Evolutionary conservation across 2,888 invertebrate species (phyloP), one percentile per base, ranked within the genome.

Genomic region (Hartigia nigra): DNA sequence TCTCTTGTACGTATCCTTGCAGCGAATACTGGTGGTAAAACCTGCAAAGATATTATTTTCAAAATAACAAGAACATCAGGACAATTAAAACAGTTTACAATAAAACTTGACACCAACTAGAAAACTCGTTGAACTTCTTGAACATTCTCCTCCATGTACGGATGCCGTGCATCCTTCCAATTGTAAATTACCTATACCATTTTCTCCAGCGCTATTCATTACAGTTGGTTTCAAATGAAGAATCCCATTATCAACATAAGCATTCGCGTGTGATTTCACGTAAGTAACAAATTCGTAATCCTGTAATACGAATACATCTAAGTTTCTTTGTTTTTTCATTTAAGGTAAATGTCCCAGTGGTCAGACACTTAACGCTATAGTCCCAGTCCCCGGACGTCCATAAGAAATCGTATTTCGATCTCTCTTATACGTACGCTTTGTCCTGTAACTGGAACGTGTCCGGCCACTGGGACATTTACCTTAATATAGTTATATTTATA

Each of bases 21-120:
- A 3, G 95, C 95, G 37, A 94, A 92, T 5, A 96, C 91, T 0
- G 96, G 96, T 0, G 96, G 96, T 74, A 96, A 55, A 55, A 55
- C 23, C 39, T 55, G 2, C 14, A 2, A 55, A 37, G 0, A 55
- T 2, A 55, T 23, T 55, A 23, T 55, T 55, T 55, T 55, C 1
- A 55, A 55, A 55, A 39, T 39, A 39, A 1, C 14, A 55, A 23
- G 0, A 5, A 14, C 14, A 5, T 55, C 2, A 55, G 39, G 5
- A 14, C 4, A 23, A 2, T 5, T 55, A 23, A 55, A 55, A 23
- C 5, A 55, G 23, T 23, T 23, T 55, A 23, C 23, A 55, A 2
- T 23, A 55, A 55, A 55, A 14, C 39, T 55, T 23, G 23, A 55
- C 5, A 55, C 23, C 5, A 23, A 14, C 39, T 9, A 14, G 23